Base-by-base conservation (phyloP, 2,888 invertebrate genomes). In the Ctenicera cuprea region DNA sequence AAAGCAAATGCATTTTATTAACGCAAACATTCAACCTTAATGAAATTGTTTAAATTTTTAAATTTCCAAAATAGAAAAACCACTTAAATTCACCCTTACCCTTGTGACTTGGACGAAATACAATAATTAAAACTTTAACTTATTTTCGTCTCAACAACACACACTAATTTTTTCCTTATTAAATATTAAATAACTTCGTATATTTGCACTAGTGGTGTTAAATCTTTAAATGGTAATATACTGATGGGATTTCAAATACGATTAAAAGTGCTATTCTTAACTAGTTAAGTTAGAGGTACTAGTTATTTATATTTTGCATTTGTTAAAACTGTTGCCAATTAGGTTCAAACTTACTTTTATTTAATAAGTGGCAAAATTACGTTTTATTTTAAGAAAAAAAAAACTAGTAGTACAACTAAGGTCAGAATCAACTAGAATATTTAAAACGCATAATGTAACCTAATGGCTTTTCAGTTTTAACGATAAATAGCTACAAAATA, bases 161-260 rank as follows among this genome's bases (percentile, higher is more conserved):
- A 30, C 52, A 33, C n/a, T 16, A 7, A 16, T 45, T 14, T 52
- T 52, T 52, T 16, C 3, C 11, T 30, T 54, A 12, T 54, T 26
- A 48, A 18, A 48, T 48, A 18, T 16, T 48, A 48, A 11, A 48
- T 48, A 18, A 48, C 48, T 30, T 54, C 30, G 22, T 22, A 50
- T 30, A 14, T 54, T 54, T 54, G 54, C 54, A 54, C 54, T 54
- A 54, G 30, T 54, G 54, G 54, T 54, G 54, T 54, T 54, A 54
- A 26, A 30, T 54, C 26, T 54, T 54, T 8, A 54, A 61, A 54
- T 14, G 61, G 33, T 54, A 54, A 54, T 26, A 54, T 54, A 12
- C 33, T 30, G 18, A 54, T 30, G 30, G 22, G 14, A 30, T 22
- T 54, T 54, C 9, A 18, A 48, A 11, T 48, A 48, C 16, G 16